These are phyloP conservation scores for Xiphorhynchus elegans DNA, from an alignment of 2,113 vertebrate genomes.

Conservation along the genomic window DNA sequence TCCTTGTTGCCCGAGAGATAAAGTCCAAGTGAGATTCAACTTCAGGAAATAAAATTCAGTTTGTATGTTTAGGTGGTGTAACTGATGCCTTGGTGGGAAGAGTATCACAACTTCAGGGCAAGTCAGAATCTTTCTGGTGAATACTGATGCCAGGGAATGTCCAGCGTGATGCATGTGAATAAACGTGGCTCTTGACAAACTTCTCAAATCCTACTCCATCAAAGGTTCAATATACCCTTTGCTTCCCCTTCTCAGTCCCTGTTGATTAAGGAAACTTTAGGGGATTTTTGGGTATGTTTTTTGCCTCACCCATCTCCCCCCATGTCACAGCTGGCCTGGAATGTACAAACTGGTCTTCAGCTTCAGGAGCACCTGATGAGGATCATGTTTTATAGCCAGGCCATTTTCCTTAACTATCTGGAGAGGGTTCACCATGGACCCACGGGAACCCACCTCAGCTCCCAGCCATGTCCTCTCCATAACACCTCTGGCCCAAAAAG, in stretches of 20 bases:
- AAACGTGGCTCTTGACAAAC: not conserved
- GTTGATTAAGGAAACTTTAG: not conserved
- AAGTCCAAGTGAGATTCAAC: not conserved
- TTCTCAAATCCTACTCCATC: not conserved
- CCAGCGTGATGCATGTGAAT: fast-evolving
- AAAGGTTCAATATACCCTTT: not conserved
- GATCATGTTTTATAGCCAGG: not conserved
- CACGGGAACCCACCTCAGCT: not conserved
- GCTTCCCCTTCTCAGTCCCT: not conserved
- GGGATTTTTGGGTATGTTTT: not conserved
- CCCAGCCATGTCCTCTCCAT: not conserved
- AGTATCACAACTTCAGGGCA: not conserved
- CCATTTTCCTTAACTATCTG: not conserved
- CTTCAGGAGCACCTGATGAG: not conserved
- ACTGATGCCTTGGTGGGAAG: not conserved
- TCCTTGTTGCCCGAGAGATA: not conserved
- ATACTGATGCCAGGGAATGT: not conserved
- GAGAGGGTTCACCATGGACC: not conserved
- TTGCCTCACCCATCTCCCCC: not conserved
- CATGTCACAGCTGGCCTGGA: not conserved
- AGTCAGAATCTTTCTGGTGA: not conserved
- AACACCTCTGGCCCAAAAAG: not conserved
- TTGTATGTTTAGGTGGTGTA: not conserved
- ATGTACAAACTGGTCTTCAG: not conserved
- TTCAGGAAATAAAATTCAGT: not conserved